Evolutionary conservation across 2,113 vertebrate species (phyloP).

Genomic region (Corythornis madagascariensis): DNA sequence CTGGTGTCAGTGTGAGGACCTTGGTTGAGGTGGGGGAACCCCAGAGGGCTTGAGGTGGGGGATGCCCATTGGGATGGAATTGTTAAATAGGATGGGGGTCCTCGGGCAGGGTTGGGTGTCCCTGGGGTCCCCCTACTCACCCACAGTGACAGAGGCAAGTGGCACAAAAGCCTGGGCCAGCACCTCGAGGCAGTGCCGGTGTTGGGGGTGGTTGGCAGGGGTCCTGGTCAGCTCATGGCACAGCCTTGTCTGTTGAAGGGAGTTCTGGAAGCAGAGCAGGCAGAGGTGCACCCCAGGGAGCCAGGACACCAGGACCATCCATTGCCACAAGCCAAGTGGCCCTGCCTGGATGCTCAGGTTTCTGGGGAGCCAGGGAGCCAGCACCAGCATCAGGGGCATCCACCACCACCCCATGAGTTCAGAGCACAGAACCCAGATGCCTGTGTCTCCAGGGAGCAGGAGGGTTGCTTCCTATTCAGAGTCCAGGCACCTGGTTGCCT

Average conservation of each 20-base stretch:
- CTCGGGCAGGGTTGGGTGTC: neutral
- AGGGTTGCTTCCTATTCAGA: neutral
- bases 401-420: neutral
- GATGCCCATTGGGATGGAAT: neutral
- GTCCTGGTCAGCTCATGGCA: neutral
- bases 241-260: neutral
- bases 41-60: neutral
- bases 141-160: neutral
- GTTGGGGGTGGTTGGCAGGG: fast-evolving
- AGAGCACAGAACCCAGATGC: neutral
- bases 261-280: conserved; percentile 17
- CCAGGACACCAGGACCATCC: neutral
- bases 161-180: neutral
- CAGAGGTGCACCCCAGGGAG: neutral
- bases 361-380: neutral
- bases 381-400: neutral
- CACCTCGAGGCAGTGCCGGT: neutral
- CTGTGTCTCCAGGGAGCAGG: neutral
- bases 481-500: fast-evolving
- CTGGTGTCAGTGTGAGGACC: no score
- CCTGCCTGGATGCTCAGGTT: no score
- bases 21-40: no score
- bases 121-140: neutral
- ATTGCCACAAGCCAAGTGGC: no score
- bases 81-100: neutral